Conservation (phyloP, 2,113 vertebrate genomes). For the Nesoenas mayeri region DNA sequence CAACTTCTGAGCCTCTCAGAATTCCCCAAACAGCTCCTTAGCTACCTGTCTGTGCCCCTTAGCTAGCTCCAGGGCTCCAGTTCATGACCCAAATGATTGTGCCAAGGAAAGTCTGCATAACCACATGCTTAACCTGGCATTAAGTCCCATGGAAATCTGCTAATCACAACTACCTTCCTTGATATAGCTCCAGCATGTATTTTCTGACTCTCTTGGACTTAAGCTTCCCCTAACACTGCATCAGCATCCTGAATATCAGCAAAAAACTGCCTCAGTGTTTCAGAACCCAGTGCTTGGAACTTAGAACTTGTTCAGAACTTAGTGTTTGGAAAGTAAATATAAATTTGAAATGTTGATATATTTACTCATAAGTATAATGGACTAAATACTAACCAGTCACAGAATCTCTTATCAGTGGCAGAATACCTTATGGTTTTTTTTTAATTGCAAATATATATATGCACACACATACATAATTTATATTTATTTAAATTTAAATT, state of each 20-base stretch:
- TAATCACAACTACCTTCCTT: too few species aligned
- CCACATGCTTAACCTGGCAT: background rate
- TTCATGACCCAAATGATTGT: background rate
- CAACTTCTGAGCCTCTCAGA: rapidly evolving
- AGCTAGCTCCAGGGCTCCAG: background rate
- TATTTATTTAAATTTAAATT: background rate
- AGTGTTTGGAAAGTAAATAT: background rate
- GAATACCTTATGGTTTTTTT: background rate
- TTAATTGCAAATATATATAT: background rate
- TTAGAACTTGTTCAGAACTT: too few species aligned
- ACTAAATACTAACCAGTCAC: background rate
- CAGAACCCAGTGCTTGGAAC: background rate
- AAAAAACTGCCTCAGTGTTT: background rate
- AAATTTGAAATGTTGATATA: background rate
- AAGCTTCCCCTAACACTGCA: background rate
- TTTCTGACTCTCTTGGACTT: background rate
- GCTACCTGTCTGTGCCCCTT: too few species aligned
- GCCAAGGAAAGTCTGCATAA: background rate
- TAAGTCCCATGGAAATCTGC: background rate
- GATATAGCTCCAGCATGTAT: background rate
- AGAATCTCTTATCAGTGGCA: background rate
- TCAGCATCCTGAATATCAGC: background rate
- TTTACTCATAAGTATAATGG: background rate
- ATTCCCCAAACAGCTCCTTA: background rate
- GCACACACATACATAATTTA: background rate